phyloP scores from a whole-genome alignment of 2,113 vertebrate species.

The Machaerirhynchus nigripectus region DNA sequence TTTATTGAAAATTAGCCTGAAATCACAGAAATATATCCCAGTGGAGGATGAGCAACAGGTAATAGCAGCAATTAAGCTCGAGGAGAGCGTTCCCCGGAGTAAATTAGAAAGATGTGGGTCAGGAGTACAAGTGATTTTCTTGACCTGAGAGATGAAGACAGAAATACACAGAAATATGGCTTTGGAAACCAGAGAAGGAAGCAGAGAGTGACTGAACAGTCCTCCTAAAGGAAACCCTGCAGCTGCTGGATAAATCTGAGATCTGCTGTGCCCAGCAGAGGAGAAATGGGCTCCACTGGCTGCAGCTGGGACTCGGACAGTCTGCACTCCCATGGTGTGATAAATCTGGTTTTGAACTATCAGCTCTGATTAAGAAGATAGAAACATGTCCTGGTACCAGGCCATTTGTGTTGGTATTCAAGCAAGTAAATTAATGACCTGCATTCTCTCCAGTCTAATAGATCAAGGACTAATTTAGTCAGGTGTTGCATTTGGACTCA shows the following conservation, averaged over 20 bases:
- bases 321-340: neutral
- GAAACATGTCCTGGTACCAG: neutral
- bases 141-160: conserved; percentile 1
- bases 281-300: neutral
- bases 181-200: neutral
- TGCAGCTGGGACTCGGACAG: accelerated
- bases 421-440: neutral
- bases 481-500: neutral
- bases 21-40: neutral
- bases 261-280: neutral
- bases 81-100: neutral
- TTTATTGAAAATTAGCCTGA: neutral
- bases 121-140: neutral
- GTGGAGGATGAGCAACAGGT: neutral
- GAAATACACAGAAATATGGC: neutral
- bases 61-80: neutral
- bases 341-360: neutral
- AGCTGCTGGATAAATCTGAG: neutral
- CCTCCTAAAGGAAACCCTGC: neutral
- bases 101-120: neutral
- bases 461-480: neutral
- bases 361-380: neutral
- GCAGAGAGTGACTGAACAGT: neutral
- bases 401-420: neutral
- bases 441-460: neutral